Evolutionary conservation across 2,888 invertebrate genomes (phyloP), one percentile per base, ranked within the genome.

Genomic region (Conus canariensis): DNA sequence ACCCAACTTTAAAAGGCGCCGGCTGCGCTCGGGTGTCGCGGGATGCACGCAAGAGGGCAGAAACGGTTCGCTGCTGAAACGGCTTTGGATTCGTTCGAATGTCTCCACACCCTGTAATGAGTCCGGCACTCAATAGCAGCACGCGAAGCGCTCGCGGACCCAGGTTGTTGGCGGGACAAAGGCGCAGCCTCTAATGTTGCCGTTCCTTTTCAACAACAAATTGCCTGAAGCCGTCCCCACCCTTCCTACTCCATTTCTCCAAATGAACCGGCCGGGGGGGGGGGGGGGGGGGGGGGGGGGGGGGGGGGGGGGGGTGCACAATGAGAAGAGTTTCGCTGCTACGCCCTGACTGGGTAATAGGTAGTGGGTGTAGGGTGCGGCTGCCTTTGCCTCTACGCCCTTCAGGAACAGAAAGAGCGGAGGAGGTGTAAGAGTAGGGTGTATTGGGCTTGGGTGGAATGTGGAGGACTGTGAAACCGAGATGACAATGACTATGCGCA

Each of bases 71-170:
- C 77, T 80, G 77, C 77, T 80, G 12, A 80, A 80, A 80, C 77
- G 77, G 16, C 16, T 14, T 2, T 9, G 77, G 30, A 22, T 30
- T 80, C 77, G 77, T 30, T 80, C 22, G 5, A 80, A 80, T 30
- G 30, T 30, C 77, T 80, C 25, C 77, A 80, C 77, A 80, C 77
- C 77, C 77, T 80, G 30, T 80, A 80, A 80, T 80, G 77, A 45
- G 77, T 10, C 77, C 30, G 10, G 22, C 12, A 30, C 22, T 80
- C 77, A 80, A 80, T 80, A 80, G 77, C 19, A 30, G 22, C 77
- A 80, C 77, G 77, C 77, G 77, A 80, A 80, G 30, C 12, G 12
- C 45, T 80, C 30, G 30, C 30, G 70, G 77, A 1, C 77, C 30
- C 30, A 80, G 10, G 30, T 80, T 30, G 10, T 30, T 16, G 22